Evolutionary conservation across 2,113 vertebrate genomes (phyloP).

Genomic region (Uropsilus gracilis): DNA sequence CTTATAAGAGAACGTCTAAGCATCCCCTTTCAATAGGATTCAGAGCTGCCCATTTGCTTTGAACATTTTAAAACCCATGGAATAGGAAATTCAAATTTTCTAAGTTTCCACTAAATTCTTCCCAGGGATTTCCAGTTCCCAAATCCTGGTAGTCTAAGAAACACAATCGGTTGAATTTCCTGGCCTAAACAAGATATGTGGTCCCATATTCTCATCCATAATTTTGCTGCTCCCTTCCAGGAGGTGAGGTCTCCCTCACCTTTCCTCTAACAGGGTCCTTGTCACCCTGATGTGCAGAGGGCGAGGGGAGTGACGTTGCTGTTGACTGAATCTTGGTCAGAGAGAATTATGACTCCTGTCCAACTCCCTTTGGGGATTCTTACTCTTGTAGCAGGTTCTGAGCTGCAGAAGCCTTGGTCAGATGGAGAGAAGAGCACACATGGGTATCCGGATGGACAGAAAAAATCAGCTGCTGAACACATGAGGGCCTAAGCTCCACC

Average conservation of each 20-base stretch:
- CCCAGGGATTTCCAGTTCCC: neutral
- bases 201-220: neutral
- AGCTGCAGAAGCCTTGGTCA: neutral
- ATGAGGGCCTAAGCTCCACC: fast-evolving
- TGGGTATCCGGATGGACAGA: neutral
- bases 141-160: neutral
- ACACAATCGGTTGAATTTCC: neutral
- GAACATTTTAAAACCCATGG: neutral
- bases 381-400: neutral
- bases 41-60: neutral
- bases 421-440: fast-evolving
- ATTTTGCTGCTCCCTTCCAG: neutral
- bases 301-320: neutral
- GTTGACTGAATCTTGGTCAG: neutral
- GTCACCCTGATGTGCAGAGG: neutral
- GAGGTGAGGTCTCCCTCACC: neutral
- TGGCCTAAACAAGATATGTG: neutral
- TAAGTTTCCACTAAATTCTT: neutral
- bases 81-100: neutral
- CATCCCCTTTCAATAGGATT: neutral
- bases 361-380: neutral
- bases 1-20: too few species aligned
- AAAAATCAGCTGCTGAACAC: fast-evolving
- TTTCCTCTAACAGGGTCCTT: neutral
- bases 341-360: neutral